Evolutionary conservation across 2,113 vertebrate species (phyloP).

Genomic region (Neofelis nebulosa): DNA sequence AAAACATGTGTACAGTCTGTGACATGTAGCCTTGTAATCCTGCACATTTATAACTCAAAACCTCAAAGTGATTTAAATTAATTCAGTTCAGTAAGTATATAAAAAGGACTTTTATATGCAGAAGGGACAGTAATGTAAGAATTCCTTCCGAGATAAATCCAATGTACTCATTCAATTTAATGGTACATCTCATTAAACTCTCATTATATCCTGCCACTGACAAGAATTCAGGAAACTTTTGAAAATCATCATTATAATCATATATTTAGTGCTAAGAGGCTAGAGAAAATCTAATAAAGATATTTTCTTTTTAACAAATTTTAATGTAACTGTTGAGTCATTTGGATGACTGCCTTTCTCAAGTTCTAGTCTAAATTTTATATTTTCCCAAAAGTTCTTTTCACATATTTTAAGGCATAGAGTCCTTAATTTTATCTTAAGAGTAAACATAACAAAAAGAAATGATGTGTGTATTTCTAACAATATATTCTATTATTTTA

Average conservation of each 20-base stretch:
- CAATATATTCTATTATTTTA: background rate
- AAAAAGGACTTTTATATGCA: background rate
- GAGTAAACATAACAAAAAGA: background rate
- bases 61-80: background rate
- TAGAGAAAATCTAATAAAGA: background rate
- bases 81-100: background rate
- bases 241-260: constrained; percentile 18
- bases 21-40: background rate
- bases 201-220: background rate
- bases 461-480: background rate
- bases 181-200: constrained; percentile 25
- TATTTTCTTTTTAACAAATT: background rate
- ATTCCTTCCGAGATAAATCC: background rate
- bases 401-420: background rate
- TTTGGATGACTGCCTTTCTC: background rate
- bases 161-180: constrained; percentile 2
- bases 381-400: background rate
- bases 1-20: background rate
- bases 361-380: background rate
- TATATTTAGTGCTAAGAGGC: background rate
- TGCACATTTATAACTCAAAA: background rate
- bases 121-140: background rate
- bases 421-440: background rate
- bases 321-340: background rate
- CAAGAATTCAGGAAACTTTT: background rate